Evolutionary conservation across 1,140 invertebrate species (phyloP).

Genomic region (Caenorhabditis inopinata): DNA sequence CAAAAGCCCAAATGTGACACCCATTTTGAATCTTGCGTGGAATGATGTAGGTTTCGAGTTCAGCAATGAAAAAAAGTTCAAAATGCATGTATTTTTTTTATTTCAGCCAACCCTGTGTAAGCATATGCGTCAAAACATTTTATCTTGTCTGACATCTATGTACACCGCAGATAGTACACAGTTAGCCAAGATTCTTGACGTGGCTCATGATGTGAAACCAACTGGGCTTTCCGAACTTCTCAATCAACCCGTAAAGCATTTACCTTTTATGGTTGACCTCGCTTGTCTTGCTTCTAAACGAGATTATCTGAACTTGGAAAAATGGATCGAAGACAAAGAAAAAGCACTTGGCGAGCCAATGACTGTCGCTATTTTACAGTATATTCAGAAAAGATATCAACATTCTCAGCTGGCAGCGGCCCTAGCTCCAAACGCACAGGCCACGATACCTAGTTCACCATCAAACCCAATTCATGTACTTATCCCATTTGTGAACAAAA

Average conservation of each 20-base stretch:
- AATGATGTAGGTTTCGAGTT: background rate
- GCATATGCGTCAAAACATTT: background rate
- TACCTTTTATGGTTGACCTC: constrained; percentile 92
- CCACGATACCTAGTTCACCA: background rate
- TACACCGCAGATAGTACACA: constrained; percentile 73
- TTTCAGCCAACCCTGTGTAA: background rate
- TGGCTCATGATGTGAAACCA: constrained; percentile 82
- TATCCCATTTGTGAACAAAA: background rate
- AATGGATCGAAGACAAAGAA: constrained; percentile 95
- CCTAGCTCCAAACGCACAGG: background rate
- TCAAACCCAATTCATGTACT: background rate
- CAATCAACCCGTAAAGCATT: constrained; percentile 78
- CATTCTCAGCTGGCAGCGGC: background rate
- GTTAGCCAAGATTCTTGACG: constrained; percentile 79
- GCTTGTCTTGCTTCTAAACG: constrained; percentile 90
- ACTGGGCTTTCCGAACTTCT: constrained; percentile 81
- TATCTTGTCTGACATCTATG: background rate
- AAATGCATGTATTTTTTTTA: background rate
- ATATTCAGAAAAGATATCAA: constrained; percentile 14
- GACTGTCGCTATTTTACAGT: background rate
- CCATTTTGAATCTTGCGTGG: background rate
- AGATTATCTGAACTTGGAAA: constrained; percentile 95
- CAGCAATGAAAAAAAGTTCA: background rate
- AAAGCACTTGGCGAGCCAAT: constrained; percentile 74
- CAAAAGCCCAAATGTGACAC: constrained; percentile 11